phyloP scores from a whole-genome alignment of 1,140 invertebrate genomes.

The Drosophila teissieri region DNA sequence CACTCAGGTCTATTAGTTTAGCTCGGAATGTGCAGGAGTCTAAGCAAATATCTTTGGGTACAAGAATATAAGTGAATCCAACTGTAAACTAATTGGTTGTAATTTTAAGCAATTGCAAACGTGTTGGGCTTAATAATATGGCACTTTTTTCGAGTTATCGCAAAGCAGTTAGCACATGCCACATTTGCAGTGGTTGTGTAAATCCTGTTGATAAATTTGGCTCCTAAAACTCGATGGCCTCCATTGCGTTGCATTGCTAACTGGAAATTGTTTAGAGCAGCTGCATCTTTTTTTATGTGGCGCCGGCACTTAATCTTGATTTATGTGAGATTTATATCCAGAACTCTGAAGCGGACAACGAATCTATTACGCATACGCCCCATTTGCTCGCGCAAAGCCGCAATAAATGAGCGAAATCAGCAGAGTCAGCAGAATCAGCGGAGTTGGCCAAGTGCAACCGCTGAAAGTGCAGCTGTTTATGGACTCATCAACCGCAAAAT shows the following conservation, averaged over 20 bases:
- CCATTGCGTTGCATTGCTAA: not conserved
- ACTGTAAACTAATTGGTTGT: too few relatives aligned
- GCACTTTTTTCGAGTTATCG: too few relatives aligned
- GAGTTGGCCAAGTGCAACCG: slow-evolving; percentile 2
- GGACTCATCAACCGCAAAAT: slow-evolving; percentile 6
- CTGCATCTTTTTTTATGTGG: slow-evolving; percentile 1
- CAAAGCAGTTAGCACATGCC: too few relatives aligned
- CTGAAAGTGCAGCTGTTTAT: slow-evolving; percentile 13
- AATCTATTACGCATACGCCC: slow-evolving; percentile 19
- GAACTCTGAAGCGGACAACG: slow-evolving; percentile 1
- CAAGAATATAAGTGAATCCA: too few relatives aligned
- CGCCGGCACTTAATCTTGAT: slow-evolving; percentile 8
- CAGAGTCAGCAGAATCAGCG: not conserved
- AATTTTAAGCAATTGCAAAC: too few relatives aligned
- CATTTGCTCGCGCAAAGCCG: slow-evolving; percentile 10
- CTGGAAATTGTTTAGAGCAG: slow-evolving; percentile 16
- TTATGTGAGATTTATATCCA: too few relatives aligned
- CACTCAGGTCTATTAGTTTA: not conserved
- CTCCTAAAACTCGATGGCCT: not conserved
- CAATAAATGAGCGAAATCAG: slow-evolving; percentile 12
- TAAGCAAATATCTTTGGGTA: too few relatives aligned
- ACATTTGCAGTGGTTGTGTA: not conserved
- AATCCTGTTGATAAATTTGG: slow-evolving; percentile 5
- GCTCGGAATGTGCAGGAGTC: too few relatives aligned
- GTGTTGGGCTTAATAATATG: too few relatives aligned